Base-by-base conservation (phyloP, 2,113 vertebrate genomes). In the Calonectris borealis region DNA sequence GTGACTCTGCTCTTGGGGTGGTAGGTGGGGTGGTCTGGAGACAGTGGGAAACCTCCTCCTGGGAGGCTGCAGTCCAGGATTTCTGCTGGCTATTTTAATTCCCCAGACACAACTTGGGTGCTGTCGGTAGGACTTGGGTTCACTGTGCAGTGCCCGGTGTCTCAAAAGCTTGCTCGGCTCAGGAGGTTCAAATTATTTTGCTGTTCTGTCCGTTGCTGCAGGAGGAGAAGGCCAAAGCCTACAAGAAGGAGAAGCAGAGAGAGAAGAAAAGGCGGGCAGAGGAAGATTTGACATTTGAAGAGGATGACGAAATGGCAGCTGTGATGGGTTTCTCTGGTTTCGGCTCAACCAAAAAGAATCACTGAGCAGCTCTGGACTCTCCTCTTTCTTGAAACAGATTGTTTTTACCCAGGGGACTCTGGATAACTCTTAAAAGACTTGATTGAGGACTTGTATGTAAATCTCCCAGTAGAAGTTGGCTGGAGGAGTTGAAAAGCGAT, bases 261-360 rank as follows among this genome's bases (percentile, higher is more conserved):
- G 99, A 99, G 97, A 98, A 99, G 97, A 99, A 99, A 87, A 98
- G 99, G 38, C 98, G 98, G 87, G 99, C 99, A 0, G 99, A 99
- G 90, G 99, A 99, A 54, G 99, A 99, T 57, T 96, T 99, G 94
- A 98, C 99, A 13, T 98, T 99, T 36, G 99, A 99, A 97, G 99
- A 99, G 57, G 99, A 99, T 9, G 99, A 99, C 15, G 99, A 99
- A 92, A 99, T 99, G 99, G 99, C 99, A 34, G 99, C 99, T 21
- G 99, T 99, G 83, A 99, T 99, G 99, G 99, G 99, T 32, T 99
- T 99, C 97, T 99, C 99, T 51, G 99, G 99, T 14, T 99, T 99
- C 0, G 99, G 99, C 73, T 99, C 99, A 6, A 98, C 99, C 60
- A 99, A 99, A 98, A 99, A 99, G 98, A 98, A 88, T 94, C 99